Base-by-base conservation (phyloP, 2,888 invertebrate genomes). In the Chesias legatella region DNA sequence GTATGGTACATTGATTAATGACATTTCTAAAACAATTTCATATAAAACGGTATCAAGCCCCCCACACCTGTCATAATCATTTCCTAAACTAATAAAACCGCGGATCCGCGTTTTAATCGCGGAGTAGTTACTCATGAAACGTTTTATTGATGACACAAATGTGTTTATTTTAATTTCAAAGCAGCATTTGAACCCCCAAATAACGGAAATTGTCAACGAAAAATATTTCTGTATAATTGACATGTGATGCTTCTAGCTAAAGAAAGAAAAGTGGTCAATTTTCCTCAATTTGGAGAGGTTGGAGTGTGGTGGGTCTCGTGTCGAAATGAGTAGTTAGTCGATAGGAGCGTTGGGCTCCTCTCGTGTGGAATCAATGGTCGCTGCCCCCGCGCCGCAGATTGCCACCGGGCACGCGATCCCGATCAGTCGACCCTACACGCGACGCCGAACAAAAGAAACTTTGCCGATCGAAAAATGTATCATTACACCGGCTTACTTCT, bases 351-450 rank as follows among this genome's bases (percentile, higher is more conserved):
- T 62, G 53, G 56, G 57, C 53, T 58, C 63, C 58, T 69, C 66
- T 65, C 61, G 75, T 58, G 63, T 67, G 60, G 79, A 80, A 80
- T 82, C 81, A 82, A 82, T 76, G 78, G 77, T 71, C 78, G 78
- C 67, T 74, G 78, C 70, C 76, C 78, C 67, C 75, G 61, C 60
- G 60, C 59, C 64, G 71, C 66, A 73, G 80, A 82, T 81, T 80
- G 80, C 76, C 69, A 73, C 70, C 78, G 67, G 65, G 63, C 86
- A 88, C 85, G 86, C 86, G 75, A 88, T 73, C 68, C 81, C 81
- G 76, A 83, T 83, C 83, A 44, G 73, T 62, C 66, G 70, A 64
- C 76, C 72, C 72, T 65, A 71, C 75, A 83, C 84, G 84, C 84
- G 67, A 78, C 62, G 58, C 60, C 73, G 66, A 70, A 79, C 79